Base-by-base conservation (phyloP, 2,888 invertebrate genomes). In the Falcaria lacertinaria region DNA sequence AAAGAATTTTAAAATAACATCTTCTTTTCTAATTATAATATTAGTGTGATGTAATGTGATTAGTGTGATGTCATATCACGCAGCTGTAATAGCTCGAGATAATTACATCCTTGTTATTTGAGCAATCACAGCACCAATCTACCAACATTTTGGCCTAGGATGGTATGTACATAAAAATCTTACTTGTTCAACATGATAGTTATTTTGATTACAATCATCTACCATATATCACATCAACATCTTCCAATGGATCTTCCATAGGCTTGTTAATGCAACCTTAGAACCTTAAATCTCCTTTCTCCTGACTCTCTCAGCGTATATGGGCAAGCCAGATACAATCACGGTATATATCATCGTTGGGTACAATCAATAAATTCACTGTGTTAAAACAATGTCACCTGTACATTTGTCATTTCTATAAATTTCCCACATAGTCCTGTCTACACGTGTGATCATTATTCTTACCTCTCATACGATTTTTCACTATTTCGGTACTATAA, bases 261-360 rank as follows among this genome's bases (percentile, higher is more conserved):
- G 28, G 11, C 11, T 28, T 28, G 11, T 28, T 28, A 28, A 28
- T 28, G 28, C 28, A 11, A 7, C 28, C 28, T 28, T 28, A 28
- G 22, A 22, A 22, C 22, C 32, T 17, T 8, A 14, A 39, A 32
- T 28, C 33, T 8, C 15, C 15, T 38, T 28, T n/a, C 47, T 15
- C 13, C 16, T 16, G 8, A 14, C 44, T 47, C 15, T 35, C 15
- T n/a, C 25, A 4, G 42, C 39, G 35, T 28, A 19, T 37, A 33
- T 38, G 35, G 32, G 37, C 33, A 25, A 43, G 36, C 46, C 28
- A 41, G 64, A 64, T 69, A 68, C 45, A 52, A 60, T 61, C 58
- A 41, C 36, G 34, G 55, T 48, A 68, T 69, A 63, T 62, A 57
- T 70, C 68, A 64, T 57, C 52, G 50, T 49, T 52, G 43, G 52